Percentiles rank a stretch among this genome's conserved stretches.
These are phyloP conservation scores for Drosophila willistoni DNA, from an alignment of 1,140 invertebrate species.

Conservation along the genomic window DNA sequence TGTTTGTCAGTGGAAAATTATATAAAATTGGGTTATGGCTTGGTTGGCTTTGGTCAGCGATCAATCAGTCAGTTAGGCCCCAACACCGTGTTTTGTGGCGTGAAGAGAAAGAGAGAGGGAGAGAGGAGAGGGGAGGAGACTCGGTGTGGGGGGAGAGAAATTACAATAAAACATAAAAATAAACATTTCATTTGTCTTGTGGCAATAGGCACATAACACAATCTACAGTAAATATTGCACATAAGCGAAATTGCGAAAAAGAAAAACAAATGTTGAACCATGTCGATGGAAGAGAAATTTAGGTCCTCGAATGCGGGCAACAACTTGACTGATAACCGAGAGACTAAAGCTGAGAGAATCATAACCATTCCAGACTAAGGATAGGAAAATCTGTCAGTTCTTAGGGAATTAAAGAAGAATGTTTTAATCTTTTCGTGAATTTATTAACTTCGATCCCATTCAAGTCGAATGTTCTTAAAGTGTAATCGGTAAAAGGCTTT, in stretches of 20 bases:
- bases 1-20: slow-evolving; percentile 51
- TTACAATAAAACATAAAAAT: slow-evolving; percentile 28
- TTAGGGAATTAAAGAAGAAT: too few species aligned
- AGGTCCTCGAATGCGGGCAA: too few species aligned
- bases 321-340: too few species aligned
- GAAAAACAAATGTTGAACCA: too few species aligned
- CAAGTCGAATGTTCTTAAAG: too few species aligned
- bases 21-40: slow-evolving; percentile 60
- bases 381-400: too few species aligned
- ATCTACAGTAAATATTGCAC: slow-evolving; percentile 7
- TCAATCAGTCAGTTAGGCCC: slow-evolving; percentile 7
- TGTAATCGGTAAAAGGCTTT: too few species aligned
- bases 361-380: too few species aligned
- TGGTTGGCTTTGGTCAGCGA: slow-evolving; percentile 23
- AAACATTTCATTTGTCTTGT: slow-evolving; percentile 31
- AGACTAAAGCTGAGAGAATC: too few species aligned
- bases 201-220: not conserved
- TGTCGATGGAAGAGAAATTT: too few species aligned
- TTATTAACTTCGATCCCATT: too few species aligned
- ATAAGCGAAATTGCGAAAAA: not conserved
- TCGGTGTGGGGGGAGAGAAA: not conserved
- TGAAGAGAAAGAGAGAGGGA: not conserved
- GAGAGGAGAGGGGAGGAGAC: not conserved
- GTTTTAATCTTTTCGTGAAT: too few species aligned
- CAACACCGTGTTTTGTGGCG: slow-evolving; percentile 13